A percentile compares a stretch with the other conserved stretches of the same genome.
Conservation (phyloP, 2,888 invertebrate species). For the Polietes domitor region DNA sequence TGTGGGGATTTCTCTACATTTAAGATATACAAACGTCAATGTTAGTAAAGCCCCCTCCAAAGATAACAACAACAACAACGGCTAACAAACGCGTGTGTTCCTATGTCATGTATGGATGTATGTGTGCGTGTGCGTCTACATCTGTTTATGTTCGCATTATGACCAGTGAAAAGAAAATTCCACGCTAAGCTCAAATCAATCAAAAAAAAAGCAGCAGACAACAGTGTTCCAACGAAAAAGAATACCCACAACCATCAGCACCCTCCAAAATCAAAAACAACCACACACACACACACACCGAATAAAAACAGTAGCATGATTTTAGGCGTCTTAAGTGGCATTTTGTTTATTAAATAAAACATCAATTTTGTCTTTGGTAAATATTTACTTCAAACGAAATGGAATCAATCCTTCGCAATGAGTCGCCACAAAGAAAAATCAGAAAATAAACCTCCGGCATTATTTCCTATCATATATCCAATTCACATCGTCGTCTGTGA, state of each 20-base stretch:
- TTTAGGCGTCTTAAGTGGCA: slow-evolving; percentile 17
- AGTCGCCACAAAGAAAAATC: not conserved
- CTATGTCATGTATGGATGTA: not conserved
- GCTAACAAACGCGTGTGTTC: not conserved
- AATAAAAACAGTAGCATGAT: not conserved
- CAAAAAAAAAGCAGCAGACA: not conserved
- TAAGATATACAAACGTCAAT: not conserved
- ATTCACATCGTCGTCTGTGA: too few relatives aligned
- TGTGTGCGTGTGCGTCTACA: not conserved
- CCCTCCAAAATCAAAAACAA: not conserved
- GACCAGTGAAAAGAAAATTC: not conserved
- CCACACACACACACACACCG: too few relatives aligned
- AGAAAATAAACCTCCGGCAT: not conserved
- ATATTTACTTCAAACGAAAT: slow-evolving; percentile 22
- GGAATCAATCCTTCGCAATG: slow-evolving; percentile 6
- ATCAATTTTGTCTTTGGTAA: slow-evolving; percentile 21
- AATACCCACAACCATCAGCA: not conserved
- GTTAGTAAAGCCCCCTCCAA: not conserved
- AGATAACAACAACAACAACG: not conserved
- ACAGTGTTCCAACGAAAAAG: not conserved
- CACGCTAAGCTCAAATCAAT: slow-evolving; percentile 16
- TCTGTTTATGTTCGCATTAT: not conserved
- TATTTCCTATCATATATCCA: not conserved
- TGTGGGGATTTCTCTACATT: not conserved
- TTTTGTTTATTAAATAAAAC: slow-evolving; percentile 21